Percentiles rank a stretch among this genome's conserved stretches.
Evolutionary conservation across 2,113 vertebrate species (phyloP).

Genomic region (Rhinopithecus roxellana): DNA sequence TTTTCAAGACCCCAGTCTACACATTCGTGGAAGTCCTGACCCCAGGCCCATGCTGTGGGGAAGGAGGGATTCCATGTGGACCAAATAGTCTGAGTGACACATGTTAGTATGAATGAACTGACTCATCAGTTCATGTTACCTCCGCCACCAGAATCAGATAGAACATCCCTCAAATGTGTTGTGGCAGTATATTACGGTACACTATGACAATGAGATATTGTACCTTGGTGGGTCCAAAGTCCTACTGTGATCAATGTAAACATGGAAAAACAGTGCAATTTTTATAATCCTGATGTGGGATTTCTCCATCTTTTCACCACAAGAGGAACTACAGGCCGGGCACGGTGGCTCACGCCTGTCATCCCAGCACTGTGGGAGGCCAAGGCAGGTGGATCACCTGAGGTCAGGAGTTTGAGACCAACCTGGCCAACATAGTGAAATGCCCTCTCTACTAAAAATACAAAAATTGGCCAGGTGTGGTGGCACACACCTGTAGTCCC

Average conservation of each 20-base stretch:
- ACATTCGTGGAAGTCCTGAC: fast-evolving
- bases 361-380: too few relatives aligned
- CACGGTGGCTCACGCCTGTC: too few relatives aligned
- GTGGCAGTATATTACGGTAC: background rate
- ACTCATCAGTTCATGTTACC: fast-evolving
- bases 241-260: background rate
- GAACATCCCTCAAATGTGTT: background rate
- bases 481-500: too few relatives aligned
- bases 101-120: fast-evolving
- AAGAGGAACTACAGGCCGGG: background rate
- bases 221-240: background rate
- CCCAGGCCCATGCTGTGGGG: fast-evolving
- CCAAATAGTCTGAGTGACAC: background rate
- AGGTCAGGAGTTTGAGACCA: too few relatives aligned
- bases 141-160: background rate
- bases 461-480: too few relatives aligned
- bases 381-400: too few relatives aligned
- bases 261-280: background rate
- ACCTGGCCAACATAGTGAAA: too few relatives aligned
- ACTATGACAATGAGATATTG: background rate
- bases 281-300: background rate
- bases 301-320: background rate
- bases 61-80: fast-evolving
- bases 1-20: background rate
- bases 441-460: too few relatives aligned